These are phyloP conservation scores for Microdon myrmicae DNA, from an alignment of 2,888 invertebrate species.

Conservation along the genomic window DNA sequence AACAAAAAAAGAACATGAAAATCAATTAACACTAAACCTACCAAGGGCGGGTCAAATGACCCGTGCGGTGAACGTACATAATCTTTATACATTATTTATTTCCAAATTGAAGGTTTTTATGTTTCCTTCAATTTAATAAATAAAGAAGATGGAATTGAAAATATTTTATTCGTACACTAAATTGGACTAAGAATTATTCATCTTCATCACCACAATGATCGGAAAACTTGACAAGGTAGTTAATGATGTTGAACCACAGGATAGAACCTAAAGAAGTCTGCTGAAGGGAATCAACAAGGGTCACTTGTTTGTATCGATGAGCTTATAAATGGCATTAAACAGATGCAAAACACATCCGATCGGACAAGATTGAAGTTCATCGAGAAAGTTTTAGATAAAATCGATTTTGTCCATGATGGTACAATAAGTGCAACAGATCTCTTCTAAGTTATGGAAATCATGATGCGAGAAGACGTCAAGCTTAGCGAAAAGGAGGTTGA, in stretches of 20 bases:
- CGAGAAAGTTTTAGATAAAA: constrained; percentile 80
- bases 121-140: too few species aligned
- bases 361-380: constrained; percentile 81
- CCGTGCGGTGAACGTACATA: too few species aligned
- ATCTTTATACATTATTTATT: too few species aligned
- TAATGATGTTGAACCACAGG: constrained; percentile 79
- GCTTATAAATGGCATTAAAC: constrained; percentile 81
- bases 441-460: too few species aligned
- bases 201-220: constrained; percentile 90
- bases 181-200: constrained; percentile 85
- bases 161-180: constrained; percentile 97
- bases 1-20: constrained; percentile 83
- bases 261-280: constrained; percentile 68
- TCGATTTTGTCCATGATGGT: constrained; percentile 91
- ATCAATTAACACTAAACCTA: constrained; percentile 87
- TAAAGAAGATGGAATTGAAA: constrained; percentile 93
- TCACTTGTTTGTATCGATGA: constrained; percentile 86
- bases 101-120: too few species aligned
- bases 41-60: too few species aligned
- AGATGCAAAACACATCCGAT: constrained; percentile 81
- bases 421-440: too few species aligned
- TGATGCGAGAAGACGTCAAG: too few species aligned
- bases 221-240: constrained; percentile 81
- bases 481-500: too few species aligned
- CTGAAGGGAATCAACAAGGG: constrained; percentile 54